Percentiles rank a stretch among this genome's conserved stretches.
Evolutionary conservation across 2,113 vertebrate genomes (phyloP).

Genomic region (Riparia riparia): DNA sequence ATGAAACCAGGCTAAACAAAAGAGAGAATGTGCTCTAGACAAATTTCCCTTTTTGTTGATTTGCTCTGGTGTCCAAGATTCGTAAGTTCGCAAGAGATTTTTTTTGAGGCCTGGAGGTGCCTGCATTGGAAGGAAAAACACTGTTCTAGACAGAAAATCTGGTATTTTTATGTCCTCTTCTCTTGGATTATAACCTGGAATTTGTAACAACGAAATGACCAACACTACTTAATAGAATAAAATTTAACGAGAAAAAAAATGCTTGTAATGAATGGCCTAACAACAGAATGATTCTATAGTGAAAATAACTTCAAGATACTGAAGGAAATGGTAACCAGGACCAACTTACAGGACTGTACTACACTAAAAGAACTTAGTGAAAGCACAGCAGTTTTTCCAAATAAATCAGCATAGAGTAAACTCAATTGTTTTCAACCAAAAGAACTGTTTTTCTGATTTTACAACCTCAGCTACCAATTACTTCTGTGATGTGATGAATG

Average conservation of each 20-base stretch:
- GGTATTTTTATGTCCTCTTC: not conserved
- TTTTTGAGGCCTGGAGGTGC: constrained; percentile 97
- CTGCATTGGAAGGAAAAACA: constrained; percentile 68
- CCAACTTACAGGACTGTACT: not conserved
- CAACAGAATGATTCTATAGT: not conserved
- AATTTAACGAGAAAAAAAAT: not conserved
- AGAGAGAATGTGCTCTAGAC: constrained; percentile 89
- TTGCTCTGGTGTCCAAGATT: constrained; percentile 94
- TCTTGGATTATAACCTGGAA: not conserved
- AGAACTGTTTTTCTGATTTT: not conserved
- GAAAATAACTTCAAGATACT: not conserved
- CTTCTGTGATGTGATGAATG: not conserved
- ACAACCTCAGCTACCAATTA: not conserved
- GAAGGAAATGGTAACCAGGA: not conserved
- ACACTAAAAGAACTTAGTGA: not conserved
- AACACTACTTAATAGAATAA: not conserved
- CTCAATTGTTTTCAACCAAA: not conserved
- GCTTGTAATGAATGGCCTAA: not conserved
- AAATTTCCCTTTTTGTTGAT: constrained; percentile 88
- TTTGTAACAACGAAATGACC: not conserved
- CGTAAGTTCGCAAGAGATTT: constrained; percentile 94
- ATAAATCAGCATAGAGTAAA: not conserved
- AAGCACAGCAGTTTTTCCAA: not conserved
- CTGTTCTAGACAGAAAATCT: not conserved
- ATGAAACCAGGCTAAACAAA: constrained; percentile 97